Evolutionary conservation across 2,888 invertebrate genomes (phyloP).

Genomic region (Xiphydria camelus): DNA sequence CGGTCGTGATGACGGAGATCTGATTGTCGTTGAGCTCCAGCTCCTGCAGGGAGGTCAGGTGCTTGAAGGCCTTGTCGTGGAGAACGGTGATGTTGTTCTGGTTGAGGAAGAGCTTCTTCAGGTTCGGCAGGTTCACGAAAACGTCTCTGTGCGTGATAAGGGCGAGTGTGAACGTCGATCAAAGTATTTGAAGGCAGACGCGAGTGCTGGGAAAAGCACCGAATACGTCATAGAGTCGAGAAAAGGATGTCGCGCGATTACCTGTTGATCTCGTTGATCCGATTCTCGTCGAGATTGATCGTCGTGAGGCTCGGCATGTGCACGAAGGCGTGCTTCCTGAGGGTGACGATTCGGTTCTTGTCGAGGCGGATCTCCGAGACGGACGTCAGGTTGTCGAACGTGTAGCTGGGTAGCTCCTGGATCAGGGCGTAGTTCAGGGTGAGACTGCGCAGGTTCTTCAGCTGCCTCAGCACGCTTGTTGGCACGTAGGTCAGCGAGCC

Average conservation of each 20-base stretch:
- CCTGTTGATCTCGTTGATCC: constrained; percentile 72
- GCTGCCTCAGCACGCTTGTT: constrained; percentile 68
- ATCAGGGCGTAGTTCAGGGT: constrained; percentile 76
- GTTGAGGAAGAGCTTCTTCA: constrained; percentile 77
- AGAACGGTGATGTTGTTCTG: constrained; percentile 84
- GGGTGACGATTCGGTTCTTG: constrained; percentile 70
- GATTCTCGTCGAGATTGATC: constrained; percentile 76
- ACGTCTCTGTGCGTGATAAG: constrained; percentile 60
- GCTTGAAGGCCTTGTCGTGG: constrained; percentile 81
- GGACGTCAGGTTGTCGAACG: constrained; percentile 74
- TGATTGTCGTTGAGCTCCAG: constrained; percentile 81
- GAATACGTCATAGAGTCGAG: no score
- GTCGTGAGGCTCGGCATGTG: constrained; percentile 71
- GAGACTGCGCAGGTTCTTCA: constrained; percentile 69
- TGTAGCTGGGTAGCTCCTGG: constrained; percentile 69
- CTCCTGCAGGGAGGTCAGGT: constrained; percentile 74
- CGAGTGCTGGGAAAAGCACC: no score
- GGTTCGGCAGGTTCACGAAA: constrained; percentile 73
- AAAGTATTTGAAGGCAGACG: no score
- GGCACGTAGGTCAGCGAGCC: constrained; percentile 74
- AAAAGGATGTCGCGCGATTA: no score
- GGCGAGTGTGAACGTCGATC: not conserved
- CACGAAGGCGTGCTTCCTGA: constrained; percentile 73
- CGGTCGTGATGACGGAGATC: constrained; percentile 73
- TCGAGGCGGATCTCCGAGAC: constrained; percentile 70